These are phyloP conservation scores for Halocynthia roretzi DNA, from an alignment of 23 tunicate genomes.

Conservation along the genomic window DNA sequence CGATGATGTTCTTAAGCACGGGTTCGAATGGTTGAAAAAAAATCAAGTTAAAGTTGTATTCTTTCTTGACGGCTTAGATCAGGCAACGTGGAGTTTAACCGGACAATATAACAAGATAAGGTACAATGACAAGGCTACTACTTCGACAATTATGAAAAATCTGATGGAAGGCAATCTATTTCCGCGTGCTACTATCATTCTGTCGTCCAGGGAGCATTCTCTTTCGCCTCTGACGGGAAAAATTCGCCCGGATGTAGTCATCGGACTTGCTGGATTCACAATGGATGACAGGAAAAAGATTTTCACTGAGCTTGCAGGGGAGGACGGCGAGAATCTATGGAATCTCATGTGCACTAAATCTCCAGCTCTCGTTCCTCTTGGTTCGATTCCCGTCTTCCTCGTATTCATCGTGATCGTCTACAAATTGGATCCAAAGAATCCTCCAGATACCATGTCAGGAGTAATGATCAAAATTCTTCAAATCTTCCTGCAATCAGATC, in stretches of 20 bases:
- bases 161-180: constrained; percentile 12
- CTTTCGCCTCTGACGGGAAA: not conserved
- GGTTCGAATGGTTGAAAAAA: constrained; percentile 3
- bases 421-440: not conserved
- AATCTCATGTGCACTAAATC: not conserved
- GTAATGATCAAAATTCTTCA: not conserved
- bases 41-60: not conserved
- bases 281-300: not conserved
- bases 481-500: constrained; percentile 4
- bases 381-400: constrained; percentile 3
- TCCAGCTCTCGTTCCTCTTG: constrained; percentile 8
- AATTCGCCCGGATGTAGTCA: not conserved
- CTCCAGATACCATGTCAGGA: constrained; percentile 7
- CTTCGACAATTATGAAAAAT: not conserved
- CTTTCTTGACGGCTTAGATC: constrained; percentile 6
- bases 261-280: not conserved
- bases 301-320: not conserved
- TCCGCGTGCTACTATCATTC: not conserved
- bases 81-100: not conserved
- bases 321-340: constrained; percentile 6
- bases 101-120: not conserved
- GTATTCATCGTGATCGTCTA: constrained; percentile 5
- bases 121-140: not conserved
- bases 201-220: not conserved
- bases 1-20: not conserved